Percentiles rank a stretch among this genome's conserved stretches.
Evolutionary conservation across 2,797 vertebrate species (phyloP).

Genomic region (Menidia menidia): DNA sequence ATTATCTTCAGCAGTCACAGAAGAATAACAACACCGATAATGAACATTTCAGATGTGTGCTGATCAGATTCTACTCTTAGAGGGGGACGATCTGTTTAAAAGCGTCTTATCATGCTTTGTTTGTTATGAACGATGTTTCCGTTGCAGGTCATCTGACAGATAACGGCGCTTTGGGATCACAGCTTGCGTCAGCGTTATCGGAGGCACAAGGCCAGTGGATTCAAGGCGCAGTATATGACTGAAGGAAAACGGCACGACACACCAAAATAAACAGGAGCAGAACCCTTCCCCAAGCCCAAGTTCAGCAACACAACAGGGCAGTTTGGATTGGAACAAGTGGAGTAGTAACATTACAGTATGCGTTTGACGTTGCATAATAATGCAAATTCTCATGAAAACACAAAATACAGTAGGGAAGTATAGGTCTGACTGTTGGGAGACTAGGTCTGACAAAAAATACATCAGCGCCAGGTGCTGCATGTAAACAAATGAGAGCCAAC

Average conservation of each 20-base stretch:
- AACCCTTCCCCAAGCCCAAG: not conserved
- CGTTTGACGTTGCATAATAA: too few relatives aligned
- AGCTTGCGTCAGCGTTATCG: conserved; percentile 23
- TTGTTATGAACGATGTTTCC: not conserved
- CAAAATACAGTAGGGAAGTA: too few relatives aligned
- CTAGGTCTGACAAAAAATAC: not conserved
- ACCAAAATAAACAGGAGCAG: not conserved
- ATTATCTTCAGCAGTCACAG: too few relatives aligned
- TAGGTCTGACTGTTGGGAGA: too few relatives aligned
- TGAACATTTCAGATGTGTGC: too few relatives aligned
- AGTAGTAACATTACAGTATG: too few relatives aligned
- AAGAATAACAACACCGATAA: too few relatives aligned
- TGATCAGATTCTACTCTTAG: too few relatives aligned
- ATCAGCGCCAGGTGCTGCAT: too few relatives aligned
- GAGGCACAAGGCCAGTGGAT: conserved; percentile 34
- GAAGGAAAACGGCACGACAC: not conserved
- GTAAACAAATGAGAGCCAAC: conserved; percentile 3
- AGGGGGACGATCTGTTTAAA: not conserved
- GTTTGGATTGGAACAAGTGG: too few relatives aligned
- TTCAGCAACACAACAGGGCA: too few relatives aligned
- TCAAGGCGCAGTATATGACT: not conserved
- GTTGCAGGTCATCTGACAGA: conserved; percentile 27
- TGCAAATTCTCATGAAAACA: too few relatives aligned
- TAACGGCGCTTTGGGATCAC: conserved; percentile 38
- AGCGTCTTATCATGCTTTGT: not conserved